Evolutionary conservation across 2,888 invertebrate genomes (phyloP), one percentile per base, ranked within the genome.

Genomic region (Athripsodes cinereus): DNA sequence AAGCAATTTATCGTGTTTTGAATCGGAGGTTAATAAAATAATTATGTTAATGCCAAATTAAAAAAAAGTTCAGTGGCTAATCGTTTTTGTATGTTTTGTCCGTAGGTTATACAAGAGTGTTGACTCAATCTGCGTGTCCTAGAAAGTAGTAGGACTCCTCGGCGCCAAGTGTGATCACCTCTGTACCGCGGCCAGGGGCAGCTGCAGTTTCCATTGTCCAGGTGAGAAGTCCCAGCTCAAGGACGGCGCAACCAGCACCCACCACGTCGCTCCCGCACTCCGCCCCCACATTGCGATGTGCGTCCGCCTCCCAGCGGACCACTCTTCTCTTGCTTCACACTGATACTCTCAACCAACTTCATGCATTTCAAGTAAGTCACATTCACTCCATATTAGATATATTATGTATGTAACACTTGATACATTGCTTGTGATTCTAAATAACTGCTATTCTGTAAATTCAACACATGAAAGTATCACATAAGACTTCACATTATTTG

Each of bases 281-380:
- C 53, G 44, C 50, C 53, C 47, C 40, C 50, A 35, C 57, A 19
- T 48, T 55, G 53, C 60, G 55, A 58, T 55, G 57, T 52, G 51
- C 60, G 58, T 55, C 60, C 60, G 58, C 58, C 56, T 55, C 51
- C 35, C 58, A 26, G 60, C 62, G 60, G 57, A 57, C 58, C 58
- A 54, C 58, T 34, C 58, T 49, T 48, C 51, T 34, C 51, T 51
- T 59, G 22, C 61, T 57, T 44, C 59, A 55, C 59, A 35, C 51
- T 57, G 59, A 59, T 57, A 11, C 53, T 22, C 53, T 53, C 57
- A 52, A 59, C 63, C 58, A 54, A 58, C 63, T 63, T 63, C 61
- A 63, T 63, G 63, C 62, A 63, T 63, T 62, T 58, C 63, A 58
- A 61, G 63, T 63, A 52, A 59, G 61, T 55, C 16, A 26, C 26